These are phyloP conservation scores for Tetragnatha montana DNA, from an alignment of 2,888 invertebrate species.

Conservation along the genomic window DNA sequence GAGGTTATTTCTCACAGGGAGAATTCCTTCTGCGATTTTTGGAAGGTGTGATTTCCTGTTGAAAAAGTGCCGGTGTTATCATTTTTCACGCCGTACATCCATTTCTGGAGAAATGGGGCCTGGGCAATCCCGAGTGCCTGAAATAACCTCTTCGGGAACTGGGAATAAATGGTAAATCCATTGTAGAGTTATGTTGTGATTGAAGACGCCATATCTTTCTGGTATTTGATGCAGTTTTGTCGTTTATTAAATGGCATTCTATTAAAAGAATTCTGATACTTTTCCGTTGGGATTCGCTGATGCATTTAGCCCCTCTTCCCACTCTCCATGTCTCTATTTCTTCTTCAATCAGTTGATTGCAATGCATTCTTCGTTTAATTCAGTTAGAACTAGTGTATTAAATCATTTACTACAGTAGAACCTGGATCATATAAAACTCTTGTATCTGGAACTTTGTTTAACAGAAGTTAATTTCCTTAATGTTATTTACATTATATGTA, in stretches of 20 bases:
- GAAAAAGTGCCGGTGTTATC: conserved; percentile 10
- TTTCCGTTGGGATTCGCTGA: no score
- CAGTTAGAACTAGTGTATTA: no score
- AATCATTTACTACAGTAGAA: no score
- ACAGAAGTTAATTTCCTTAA: no score
- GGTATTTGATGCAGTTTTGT: not conserved
- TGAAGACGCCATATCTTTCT: not conserved
- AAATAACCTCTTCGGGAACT: not conserved
- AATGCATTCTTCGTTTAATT: no score
- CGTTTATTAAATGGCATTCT: not conserved
- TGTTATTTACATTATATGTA: no score
- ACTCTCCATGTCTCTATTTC: no score
- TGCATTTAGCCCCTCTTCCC: no score
- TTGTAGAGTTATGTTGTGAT: not conserved
- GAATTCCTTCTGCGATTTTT: not conserved
- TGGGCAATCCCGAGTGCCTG: not conserved
- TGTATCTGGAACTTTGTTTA: no score
- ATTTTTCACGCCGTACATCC: not conserved
- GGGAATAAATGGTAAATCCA: not conserved
- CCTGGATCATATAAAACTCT: no score
- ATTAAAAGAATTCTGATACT: not conserved
- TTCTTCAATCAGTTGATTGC: no score
- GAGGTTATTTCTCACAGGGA: conserved; percentile 8
- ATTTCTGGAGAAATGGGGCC: not conserved
- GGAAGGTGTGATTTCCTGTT: not conserved